Evolutionary conservation across 2,113 vertebrate species (phyloP), one percentile per base, ranked within the genome.

Genomic region (Phylloscopus trochilus): DNA sequence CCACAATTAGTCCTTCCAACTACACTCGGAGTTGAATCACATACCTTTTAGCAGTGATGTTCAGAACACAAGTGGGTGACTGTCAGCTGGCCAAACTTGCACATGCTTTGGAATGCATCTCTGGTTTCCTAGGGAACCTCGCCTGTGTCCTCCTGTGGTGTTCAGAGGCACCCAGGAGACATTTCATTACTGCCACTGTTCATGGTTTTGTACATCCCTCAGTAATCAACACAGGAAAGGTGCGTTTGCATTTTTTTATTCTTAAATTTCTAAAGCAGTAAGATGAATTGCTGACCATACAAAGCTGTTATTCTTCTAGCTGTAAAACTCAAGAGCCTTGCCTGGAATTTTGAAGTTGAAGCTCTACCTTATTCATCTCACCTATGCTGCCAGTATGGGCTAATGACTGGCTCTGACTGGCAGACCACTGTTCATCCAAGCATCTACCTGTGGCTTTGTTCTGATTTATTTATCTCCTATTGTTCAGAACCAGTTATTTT

Each of bases 41-140:
- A 64, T n/a, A 70, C 46, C 62, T 89, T 74, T 30, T 76, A 86
- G 63, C 76, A 76, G 49, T 1, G 7, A 68, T 72, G 70, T 78
- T 96, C 43, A 9, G 87, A 90, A 66, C 80, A 70, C 82, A 84
- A 60, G 28, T n/a, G 82, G 83, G 82, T 60, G 51, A 47, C 84
- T 96, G 90, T 96, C 92, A 96, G 82, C 87, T 74, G 73, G 93
- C 96, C 95, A 94, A 89, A 90, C 70, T 76, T 74, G 51, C 76
- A 83, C 89, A 75, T 87, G 74, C 83, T 94, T 96, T 83, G 91
- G 64, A 96, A 68, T n/a, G 53, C 92, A 83, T 93, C 74, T 89
- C 80, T 88, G 55, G 94, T 97, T 95, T 96, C 96, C 95, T 77
- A 89, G 93, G 95, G 74, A 94, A 90, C 94, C 68, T 92, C 0